Evolutionary conservation across 2,888 invertebrate genomes (phyloP).

Genomic region (Sussaba pulchella): DNA sequence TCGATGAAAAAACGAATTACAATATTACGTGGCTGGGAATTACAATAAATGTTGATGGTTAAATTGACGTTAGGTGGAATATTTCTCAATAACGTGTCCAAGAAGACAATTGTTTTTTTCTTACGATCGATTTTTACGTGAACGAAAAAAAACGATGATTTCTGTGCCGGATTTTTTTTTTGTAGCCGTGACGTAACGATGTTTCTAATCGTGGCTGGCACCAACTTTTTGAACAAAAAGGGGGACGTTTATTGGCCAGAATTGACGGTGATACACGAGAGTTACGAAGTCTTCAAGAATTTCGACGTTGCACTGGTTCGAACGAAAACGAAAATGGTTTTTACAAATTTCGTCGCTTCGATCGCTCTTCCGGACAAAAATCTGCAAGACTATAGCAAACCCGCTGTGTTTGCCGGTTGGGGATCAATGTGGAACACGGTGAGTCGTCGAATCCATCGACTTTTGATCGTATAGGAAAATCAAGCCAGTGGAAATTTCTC

Average conservation of each 20-base stretch:
- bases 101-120: too few species aligned
- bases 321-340: slow-evolving; percentile 67
- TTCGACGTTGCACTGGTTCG: slow-evolving; percentile 76
- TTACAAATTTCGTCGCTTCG: slow-evolving; percentile 68
- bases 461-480: background rate
- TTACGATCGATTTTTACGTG: too few species aligned
- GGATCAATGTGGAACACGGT: slow-evolving; percentile 55
- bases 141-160: background rate
- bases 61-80: too few species aligned
- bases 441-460: background rate
- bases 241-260: slow-evolving; percentile 61
- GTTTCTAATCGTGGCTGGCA: slow-evolving; percentile 61
- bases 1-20: too few species aligned
- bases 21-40: too few species aligned
- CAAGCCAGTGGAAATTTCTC: too few species aligned
- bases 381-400: slow-evolving; percentile 44
- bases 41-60: too few species aligned
- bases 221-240: slow-evolving; percentile 64
- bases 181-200: slow-evolving; percentile 36
- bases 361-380: slow-evolving; percentile 69
- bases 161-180: slow-evolving; percentile 22
- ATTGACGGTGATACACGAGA: slow-evolving; percentile 59
- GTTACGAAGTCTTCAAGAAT: slow-evolving; percentile 39
- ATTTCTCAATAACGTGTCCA: too few species aligned
- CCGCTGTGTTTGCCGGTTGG: slow-evolving; percentile 77